phyloP scores from a whole-genome alignment of 2,888 invertebrate species.

The Helicoverpa assulta region DNA sequence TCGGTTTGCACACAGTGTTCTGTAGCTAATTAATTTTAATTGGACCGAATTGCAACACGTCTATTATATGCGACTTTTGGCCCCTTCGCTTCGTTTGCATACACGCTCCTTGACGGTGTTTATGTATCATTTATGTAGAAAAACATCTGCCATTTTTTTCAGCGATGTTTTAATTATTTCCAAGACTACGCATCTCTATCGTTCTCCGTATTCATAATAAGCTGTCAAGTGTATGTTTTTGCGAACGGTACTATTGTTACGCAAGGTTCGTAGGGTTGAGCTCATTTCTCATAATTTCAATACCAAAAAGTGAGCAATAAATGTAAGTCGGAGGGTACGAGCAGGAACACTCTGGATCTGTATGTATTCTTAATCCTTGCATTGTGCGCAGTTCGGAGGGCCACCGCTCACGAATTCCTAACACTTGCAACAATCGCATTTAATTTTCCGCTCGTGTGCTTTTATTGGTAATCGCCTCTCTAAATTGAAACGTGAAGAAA shows the following conservation, averaged over 20 bases:
- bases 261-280: constrained; percentile 18
- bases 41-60: constrained; percentile 79
- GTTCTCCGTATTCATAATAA: constrained; percentile 21
- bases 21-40: constrained; percentile 89
- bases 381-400: constrained; percentile 66
- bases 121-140: constrained; percentile 44
- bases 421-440: constrained; percentile 83
- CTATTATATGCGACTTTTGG: constrained; percentile 78
- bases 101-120: constrained; percentile 43
- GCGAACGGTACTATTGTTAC: constrained; percentile 23
- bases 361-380: constrained; percentile 70
- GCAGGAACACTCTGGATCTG: constrained; percentile 55
- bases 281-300: constrained; percentile 19
- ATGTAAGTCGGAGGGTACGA: constrained; percentile 15
- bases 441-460: constrained; percentile 88
- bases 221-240: constrained; percentile 11
- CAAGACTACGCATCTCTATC: constrained; percentile 6
- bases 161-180: constrained; percentile 23
- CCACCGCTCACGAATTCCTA: constrained; percentile 75
- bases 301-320: constrained; percentile 35
- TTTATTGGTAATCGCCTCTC: constrained; percentile 73
- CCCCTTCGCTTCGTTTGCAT: constrained; percentile 65
- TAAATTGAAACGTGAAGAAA: constrained; percentile 77
- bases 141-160: constrained; percentile 49
- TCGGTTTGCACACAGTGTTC: constrained; percentile 83